Base-by-base conservation (phyloP, 37 sponge, comb jelly and placozoan species). In the Diacarnus erythraeanus region DNA sequence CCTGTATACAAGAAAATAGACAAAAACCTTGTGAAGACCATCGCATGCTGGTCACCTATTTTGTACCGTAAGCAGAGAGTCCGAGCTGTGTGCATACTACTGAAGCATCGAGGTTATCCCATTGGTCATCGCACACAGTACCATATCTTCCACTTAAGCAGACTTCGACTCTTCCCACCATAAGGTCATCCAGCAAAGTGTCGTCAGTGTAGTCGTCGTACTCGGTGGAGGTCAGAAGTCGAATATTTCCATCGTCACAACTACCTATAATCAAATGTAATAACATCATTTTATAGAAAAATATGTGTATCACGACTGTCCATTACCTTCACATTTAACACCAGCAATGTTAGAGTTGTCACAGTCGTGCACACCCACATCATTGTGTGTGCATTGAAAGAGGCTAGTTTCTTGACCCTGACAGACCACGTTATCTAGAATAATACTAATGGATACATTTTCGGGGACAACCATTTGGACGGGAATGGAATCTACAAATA, bases 61-160 rank as follows among this genome's bases (percentile, higher is more conserved):
- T 47, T n/a, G n/a, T 12, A 47, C 51, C 51, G 12, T 47, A 47
- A 12, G 51, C 10, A 6, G 51, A 47, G 51, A 23, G 61, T 30
- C 77, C 77, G 0, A 77, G 77, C 27, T 77, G 77, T 64, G 64
- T 63, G 63, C 77, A 77, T 22, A 60, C 77, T 6, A 77, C 64
- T 25, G 63, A 39, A 29, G 77, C 77, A 77, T 77, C 77, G 18
- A 10, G 63, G 26, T 63, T 77, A 6, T 61, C 77, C 77, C 77
- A 77, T 29, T 15, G 35, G 27, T 59, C 29, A 37, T 64, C 64
- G 39, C 77, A 77, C 39, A 77, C 65, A 23, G 77, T 40, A 22
- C 77, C 77, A 77, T 38, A 77, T 4, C 36, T 59, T 61, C 77
- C 77, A 60, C 38, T 42, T 25, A 23, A 36, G 38, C 77, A 77